These are phyloP conservation scores for Danionella dracula DNA, from an alignment of 2,797 vertebrate genomes.

Conservation along the genomic window DNA sequence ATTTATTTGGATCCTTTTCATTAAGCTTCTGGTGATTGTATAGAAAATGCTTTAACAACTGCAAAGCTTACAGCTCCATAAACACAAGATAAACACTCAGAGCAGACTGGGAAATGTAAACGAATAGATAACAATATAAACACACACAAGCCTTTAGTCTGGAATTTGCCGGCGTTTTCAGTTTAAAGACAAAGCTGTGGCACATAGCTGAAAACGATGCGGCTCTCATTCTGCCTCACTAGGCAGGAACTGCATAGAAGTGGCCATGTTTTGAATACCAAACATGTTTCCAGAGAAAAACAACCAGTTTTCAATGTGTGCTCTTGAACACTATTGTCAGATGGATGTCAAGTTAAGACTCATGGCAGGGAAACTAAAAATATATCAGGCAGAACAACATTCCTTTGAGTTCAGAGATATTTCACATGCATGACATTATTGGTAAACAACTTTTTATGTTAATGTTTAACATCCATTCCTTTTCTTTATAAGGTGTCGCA, in stretches of 20 bases:
- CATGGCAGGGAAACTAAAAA: background rate
- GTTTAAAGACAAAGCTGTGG: conserved; percentile 43
- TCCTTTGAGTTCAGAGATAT: background rate
- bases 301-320: background rate
- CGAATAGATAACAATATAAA: conserved; percentile 42
- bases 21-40: too few relatives aligned
- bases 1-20: too few relatives aligned
- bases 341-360: background rate
- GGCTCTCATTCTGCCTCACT: conserved; percentile 32
- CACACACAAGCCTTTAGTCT: conserved; percentile 28
- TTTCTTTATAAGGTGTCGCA: too few relatives aligned
- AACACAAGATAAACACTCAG: conserved; percentile 18
- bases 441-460: background rate
- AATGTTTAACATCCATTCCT: too few relatives aligned
- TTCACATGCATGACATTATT: background rate
- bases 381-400: background rate
- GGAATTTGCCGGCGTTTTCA: conserved; percentile 54
- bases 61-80: background rate
- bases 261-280: background rate
- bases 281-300: background rate
- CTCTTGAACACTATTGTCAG: background rate
- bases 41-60: background rate
- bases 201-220: conserved; percentile 29
- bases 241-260: conserved; percentile 2
- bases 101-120: conserved; percentile 20